These are phyloP conservation scores for Gambusia affinis DNA, from an alignment of 2,113 vertebrate genomes.

Conservation along the genomic window DNA sequence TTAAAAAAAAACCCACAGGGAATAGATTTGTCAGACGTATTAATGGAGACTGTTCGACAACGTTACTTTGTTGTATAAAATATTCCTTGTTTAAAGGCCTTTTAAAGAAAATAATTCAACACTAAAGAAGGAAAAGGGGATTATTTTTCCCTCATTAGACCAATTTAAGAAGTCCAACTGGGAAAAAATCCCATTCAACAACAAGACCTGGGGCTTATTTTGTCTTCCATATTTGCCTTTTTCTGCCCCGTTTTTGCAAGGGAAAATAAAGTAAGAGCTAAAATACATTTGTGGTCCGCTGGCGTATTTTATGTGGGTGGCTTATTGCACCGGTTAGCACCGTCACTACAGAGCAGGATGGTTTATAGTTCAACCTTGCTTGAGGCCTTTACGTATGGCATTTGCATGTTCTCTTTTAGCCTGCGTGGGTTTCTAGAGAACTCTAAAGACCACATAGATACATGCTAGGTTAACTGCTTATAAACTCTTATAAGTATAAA, in stretches of 20 bases:
- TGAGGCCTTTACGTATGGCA: not conserved
- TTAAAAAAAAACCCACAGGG: not conserved
- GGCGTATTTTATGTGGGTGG: conserved; percentile 8
- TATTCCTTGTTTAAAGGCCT: conserved; percentile 8
- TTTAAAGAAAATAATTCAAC: conserved; percentile 32
- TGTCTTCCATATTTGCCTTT: not conserved
- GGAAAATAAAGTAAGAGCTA: conserved; percentile 8
- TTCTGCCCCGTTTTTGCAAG: conserved; percentile 1
- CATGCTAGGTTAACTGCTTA: not conserved
- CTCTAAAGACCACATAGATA: not conserved
- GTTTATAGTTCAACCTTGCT: not conserved
- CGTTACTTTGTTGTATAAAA: conserved; percentile 15
- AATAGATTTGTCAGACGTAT: conserved; percentile 27
- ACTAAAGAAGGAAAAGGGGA: conserved; percentile 7
- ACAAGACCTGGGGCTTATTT: not conserved
- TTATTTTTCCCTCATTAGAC: conserved; percentile 36
- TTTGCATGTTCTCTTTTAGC: not conserved
- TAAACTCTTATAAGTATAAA: not conserved
- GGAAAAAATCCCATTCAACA: not conserved
- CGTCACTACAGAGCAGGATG: not conserved
- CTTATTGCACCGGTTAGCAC: not conserved
- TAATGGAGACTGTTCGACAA: conserved; percentile 32
- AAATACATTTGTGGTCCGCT: not conserved
- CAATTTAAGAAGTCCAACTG: conserved; percentile 7
- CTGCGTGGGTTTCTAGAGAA: not conserved